phyloP scores from a whole-genome alignment of 2,888 invertebrate genomes.

The Eutolmus rufibarbis region DNA sequence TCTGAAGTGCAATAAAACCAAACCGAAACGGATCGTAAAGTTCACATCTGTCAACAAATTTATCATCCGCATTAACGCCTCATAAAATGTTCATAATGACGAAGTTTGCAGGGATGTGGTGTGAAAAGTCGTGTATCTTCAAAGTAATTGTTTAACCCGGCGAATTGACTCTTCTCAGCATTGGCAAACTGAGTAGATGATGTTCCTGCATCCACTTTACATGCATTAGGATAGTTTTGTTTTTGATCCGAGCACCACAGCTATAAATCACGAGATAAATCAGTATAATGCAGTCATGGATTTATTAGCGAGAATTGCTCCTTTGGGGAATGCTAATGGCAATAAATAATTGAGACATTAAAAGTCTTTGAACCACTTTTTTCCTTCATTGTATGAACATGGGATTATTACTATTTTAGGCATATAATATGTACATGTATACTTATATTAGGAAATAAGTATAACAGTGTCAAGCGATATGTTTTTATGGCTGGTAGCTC shows the following conservation, averaged over 20 bases:
- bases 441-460: too few species aligned
- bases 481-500: too few species aligned
- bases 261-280: conserved; percentile 3
- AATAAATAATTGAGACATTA: not conserved
- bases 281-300: not conserved
- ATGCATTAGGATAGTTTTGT: not conserved
- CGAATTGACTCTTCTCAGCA: not conserved
- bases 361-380: not conserved
- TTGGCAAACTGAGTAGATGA: not conserved
- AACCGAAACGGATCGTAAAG: not conserved
- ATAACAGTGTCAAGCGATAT: too few species aligned
- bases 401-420: too few species aligned
- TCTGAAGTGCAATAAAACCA: not conserved
- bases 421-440: too few species aligned
- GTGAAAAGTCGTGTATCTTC: conserved; percentile 2
- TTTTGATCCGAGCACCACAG: not conserved
- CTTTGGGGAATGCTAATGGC: not conserved
- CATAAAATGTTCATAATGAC: conserved; percentile 3
- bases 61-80: conserved; percentile 24
- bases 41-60: conserved; percentile 18
- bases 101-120: not conserved
- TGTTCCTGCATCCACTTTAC: not conserved
- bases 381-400: too few species aligned
- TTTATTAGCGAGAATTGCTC: not conserved
- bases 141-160: conserved; percentile 10